Conservation (phyloP, 1,140 invertebrate genomes). For the Zaprionus nigranus region DNA sequence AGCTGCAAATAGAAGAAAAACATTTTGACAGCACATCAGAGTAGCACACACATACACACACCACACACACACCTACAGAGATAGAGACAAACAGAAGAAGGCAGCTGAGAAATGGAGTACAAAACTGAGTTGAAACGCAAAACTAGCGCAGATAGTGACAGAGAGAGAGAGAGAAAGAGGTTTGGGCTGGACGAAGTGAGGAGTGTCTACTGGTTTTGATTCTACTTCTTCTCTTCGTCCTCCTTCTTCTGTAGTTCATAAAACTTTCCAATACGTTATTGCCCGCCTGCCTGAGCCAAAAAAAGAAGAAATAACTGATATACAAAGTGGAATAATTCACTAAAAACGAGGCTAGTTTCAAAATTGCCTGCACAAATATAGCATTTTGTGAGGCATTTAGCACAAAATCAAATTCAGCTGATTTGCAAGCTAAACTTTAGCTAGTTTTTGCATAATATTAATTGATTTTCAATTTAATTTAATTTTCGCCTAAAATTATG, state of each 20-base stretch:
- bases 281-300: no score
- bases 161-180: background rate
- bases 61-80: background rate
- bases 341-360: no score
- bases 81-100: background rate
- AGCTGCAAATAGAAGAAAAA: constrained; percentile 29
- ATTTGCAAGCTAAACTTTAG: background rate
- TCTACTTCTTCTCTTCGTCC: background rate
- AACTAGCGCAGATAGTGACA: background rate
- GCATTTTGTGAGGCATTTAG: background rate
- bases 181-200: no score
- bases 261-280: background rate
- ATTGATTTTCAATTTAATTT: background rate
- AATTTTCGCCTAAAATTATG: background rate
- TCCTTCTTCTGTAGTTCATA: background rate
- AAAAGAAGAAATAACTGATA: no score
- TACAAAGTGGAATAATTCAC: no score
- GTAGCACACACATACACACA: background rate
- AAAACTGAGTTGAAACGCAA: background rate
- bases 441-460: background rate
- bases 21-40: constrained; percentile 13
- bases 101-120: background rate
- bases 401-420: background rate
- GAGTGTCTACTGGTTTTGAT: no score
- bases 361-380: no score